phyloP scores from a whole-genome alignment of 2,797 vertebrate species.

The Philypnodon macrostomus region DNA sequence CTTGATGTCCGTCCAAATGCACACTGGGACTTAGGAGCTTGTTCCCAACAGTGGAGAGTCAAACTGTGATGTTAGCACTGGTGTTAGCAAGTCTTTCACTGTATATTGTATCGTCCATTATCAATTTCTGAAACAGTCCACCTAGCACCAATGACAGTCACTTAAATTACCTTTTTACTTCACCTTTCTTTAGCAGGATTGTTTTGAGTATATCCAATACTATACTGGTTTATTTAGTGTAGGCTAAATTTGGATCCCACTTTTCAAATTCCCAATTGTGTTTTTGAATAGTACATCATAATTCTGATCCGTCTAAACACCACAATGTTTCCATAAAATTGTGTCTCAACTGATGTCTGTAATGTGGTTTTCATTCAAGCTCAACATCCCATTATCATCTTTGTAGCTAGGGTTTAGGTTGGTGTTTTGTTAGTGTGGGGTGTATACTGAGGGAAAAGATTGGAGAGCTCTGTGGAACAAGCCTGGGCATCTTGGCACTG shows the following conservation, averaged over 20 bases:
- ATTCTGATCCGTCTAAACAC: conserved; percentile 19
- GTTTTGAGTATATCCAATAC: no score
- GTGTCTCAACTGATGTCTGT: conserved; percentile 12
- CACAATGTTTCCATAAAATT: conserved; percentile 32
- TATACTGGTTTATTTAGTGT: no score
- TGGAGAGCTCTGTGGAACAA: conserved; percentile 42
- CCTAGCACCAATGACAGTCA: no score
- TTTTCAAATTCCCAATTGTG: neutral
- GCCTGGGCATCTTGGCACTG: conserved; percentile 60
- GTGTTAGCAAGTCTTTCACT: no score
- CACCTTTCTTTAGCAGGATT: no score
- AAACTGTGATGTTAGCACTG: no score
- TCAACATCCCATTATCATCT: conserved; percentile 17
- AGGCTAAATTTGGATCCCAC: no score
- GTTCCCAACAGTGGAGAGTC: conserved; percentile 43
- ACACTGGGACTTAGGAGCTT: conserved; percentile 56
- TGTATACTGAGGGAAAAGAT: no score
- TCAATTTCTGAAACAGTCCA: no score
- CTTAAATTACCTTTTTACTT: no score
- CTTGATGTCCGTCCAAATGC: conserved; percentile 66
- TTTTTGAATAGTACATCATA: conserved; percentile 14
- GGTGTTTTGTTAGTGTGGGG: conserved; percentile 34
- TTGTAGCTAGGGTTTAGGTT: conserved; percentile 5
- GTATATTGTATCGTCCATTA: no score
- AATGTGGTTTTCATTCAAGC: conserved; percentile 21